phyloP scores from a whole-genome alignment of 2,888 invertebrate species.

The Mythimna loreyi region DNA sequence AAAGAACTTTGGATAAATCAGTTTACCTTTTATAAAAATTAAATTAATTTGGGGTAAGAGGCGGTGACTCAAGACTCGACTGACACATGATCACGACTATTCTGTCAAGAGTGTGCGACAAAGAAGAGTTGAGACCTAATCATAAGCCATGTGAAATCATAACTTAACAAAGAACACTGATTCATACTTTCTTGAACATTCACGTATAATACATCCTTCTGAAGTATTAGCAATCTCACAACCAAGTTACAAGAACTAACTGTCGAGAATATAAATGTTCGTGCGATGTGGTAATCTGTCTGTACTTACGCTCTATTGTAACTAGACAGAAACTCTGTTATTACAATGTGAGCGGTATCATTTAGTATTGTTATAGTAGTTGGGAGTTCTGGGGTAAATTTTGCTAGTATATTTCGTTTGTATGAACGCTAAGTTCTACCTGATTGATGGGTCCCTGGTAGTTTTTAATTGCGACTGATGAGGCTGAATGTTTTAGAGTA shows the following conservation, averaged over 20 bases:
- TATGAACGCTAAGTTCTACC: background rate
- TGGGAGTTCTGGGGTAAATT: background rate
- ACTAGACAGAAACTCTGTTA: slow-evolving; percentile 21
- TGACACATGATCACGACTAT: no score
- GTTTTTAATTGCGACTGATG: background rate
- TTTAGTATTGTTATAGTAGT: slow-evolving; percentile 19
- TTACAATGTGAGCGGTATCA: slow-evolving; percentile 21
- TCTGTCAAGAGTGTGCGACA: no score
- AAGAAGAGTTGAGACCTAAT: no score
- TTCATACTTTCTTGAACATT: background rate
- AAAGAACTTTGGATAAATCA: no score
- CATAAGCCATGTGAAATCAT: background rate
- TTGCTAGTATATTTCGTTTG: background rate
- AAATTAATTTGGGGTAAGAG: no score
- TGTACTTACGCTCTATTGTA: slow-evolving; percentile 14
- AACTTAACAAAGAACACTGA: background rate
- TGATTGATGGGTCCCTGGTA: background rate
- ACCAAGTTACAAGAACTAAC: slow-evolving; percentile 32
- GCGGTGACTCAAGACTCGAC: no score
- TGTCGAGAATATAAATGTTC: slow-evolving; percentile 31
- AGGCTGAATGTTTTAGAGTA: background rate
- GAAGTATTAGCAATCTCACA: slow-evolving; percentile 36
- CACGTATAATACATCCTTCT: background rate
- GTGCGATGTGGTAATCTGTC: slow-evolving; percentile 30
- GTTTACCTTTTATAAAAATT: no score